Base-by-base conservation (phyloP, 2,113 vertebrate genomes). In the Campylomormyrus tamandua region DNA sequence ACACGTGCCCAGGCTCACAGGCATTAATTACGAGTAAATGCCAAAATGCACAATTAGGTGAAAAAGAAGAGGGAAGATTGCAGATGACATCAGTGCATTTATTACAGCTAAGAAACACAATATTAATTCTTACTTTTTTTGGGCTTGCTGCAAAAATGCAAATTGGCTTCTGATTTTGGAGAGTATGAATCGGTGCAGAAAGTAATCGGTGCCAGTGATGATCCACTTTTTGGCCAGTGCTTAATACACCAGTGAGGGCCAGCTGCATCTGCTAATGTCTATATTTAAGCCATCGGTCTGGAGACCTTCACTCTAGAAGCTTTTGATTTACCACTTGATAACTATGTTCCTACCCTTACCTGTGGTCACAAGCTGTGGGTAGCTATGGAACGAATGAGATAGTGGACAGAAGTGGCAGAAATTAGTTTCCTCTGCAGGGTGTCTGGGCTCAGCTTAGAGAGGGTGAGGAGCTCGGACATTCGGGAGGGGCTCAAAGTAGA, bases 21-120 rank as follows among this genome's bases (percentile, higher is more conserved):
- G 24, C 83, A 49, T 50, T 49, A 31, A 86, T 50, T 86, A 86
- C 19, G 83, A 86, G 27, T 48, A 86, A 86, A 84, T 84, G 83
- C 42, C 45, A 48, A 84, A 45, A 24, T 17, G 24, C 83, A 84
- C 83, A 84, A 48, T 46, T 45, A 84, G 42, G 46, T 21, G 46
- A 46, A 48, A 84, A 21, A n/a, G 46, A 24, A 84, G 39, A 45
- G 21, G 83, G 83, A 84, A 4, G 27, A 84, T 70, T 48, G 39
- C 39, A 84, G 46, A 84, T 84, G 24, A 84, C 24, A 84, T 48
- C 83, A 84, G 8, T 84, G 42, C n/a, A 27, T 70, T 70, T 70
- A 70, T 31, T 11, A 27, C n/a, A 27, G 46, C 8, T 24, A 24
- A 87, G 50, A 53, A 27, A 87, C 24, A 52, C 31, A 21, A 27